These are phyloP conservation scores for Dusona sp. DNA, from an alignment of 2,888 invertebrate genomes.

Conservation along the genomic window DNA sequence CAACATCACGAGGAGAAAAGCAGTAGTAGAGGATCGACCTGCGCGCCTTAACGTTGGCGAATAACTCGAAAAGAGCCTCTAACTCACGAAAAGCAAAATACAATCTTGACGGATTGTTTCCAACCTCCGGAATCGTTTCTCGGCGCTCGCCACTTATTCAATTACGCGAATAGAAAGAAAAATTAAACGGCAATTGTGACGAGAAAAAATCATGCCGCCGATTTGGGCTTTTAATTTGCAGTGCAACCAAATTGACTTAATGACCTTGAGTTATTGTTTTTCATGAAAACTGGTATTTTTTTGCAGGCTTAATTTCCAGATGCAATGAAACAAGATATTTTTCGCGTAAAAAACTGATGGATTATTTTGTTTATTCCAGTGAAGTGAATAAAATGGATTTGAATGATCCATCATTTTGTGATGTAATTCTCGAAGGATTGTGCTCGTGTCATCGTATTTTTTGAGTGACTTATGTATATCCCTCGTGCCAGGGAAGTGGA, in stretches of 20 bases:
- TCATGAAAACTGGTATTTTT: background rate
- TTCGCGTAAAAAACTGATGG: background rate
- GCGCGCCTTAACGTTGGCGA: constrained; percentile 74
- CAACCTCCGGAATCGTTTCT: background rate
- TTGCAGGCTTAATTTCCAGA: background rate
- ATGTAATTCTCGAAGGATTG: constrained; percentile 1
- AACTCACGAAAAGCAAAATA: constrained; percentile 15
- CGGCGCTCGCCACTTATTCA: background rate
- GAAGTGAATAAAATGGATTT: constrained; percentile 16
- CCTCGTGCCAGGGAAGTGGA: background rate
- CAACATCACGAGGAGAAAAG: constrained; percentile 37
- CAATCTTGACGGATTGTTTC: constrained; percentile 4
- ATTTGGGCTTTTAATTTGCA: background rate
- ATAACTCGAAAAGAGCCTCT: constrained; percentile 72
- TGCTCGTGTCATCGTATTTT: constrained; percentile 5
- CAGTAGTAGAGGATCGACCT: constrained; percentile 69
- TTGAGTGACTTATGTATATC: background rate
- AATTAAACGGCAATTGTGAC: background rate
- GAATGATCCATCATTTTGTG: constrained; percentile 15
- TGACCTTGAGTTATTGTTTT: background rate
- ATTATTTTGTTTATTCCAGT: background rate
- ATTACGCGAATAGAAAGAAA: constrained; percentile 1
- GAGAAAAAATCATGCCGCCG: background rate
- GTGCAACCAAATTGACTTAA: background rate
- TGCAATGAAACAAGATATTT: background rate